Evolutionary conservation across 2,888 invertebrate species (phyloP).

Genomic region (Aspidiotus destructor): DNA sequence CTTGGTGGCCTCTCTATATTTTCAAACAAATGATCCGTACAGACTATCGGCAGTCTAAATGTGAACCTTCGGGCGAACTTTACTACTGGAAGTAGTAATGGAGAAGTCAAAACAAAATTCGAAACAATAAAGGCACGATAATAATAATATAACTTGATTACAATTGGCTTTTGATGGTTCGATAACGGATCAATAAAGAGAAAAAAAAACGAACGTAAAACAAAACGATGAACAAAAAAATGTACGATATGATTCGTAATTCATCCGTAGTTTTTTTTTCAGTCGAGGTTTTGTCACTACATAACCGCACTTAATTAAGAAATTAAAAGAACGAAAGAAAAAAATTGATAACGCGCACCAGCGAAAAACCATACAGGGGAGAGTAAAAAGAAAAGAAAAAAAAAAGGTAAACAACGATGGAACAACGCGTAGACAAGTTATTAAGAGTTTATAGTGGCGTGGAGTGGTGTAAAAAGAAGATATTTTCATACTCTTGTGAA

Average conservation of each 20-base stretch:
- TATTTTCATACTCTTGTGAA: conserved; percentile 22
- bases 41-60: not conserved
- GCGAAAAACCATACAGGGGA: not conserved
- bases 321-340: not conserved
- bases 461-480: conserved; percentile 18
- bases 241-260: not conserved
- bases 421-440: conserved; percentile 28
- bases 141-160: conserved; percentile 2
- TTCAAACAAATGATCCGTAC: conserved; percentile 1
- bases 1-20: conserved; percentile 23
- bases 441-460: conserved; percentile 2
- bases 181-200: not conserved
- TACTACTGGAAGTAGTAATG: too few species aligned
- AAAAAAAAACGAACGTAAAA: not conserved
- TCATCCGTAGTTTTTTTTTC: not conserved
- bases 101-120: conserved; percentile 1
- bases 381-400: not conserved
- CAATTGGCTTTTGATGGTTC: conserved; percentile 3
- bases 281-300: not conserved
- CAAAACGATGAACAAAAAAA: not conserved
- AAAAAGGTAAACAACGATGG: conserved; percentile 21
- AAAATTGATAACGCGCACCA: not conserved
- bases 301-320: not conserved
- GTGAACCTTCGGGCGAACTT: not conserved
- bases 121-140: not conserved